These are phyloP conservation scores for Ciconia boyciana DNA, from an alignment of 2,113 vertebrate species.

Conservation along the genomic window DNA sequence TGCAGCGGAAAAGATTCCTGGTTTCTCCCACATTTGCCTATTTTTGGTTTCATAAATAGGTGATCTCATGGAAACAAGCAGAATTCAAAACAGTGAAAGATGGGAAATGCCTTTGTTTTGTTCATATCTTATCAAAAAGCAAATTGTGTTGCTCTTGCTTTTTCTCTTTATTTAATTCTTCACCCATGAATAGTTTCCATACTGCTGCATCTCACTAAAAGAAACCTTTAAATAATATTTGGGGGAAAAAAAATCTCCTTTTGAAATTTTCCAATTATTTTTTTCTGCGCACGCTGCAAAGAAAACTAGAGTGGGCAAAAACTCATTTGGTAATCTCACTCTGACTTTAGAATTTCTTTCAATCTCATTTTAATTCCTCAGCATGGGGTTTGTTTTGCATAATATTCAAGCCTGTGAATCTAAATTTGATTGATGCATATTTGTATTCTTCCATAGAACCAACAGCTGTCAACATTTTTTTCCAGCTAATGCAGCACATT, in stretches of 20 bases:
- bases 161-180: neutral
- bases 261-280: neutral
- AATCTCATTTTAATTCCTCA: neutral
- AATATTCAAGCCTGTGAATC: neutral
- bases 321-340: neutral
- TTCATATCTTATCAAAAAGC: neutral
- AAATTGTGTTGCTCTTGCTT: neutral
- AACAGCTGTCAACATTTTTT: slow-evolving; percentile 5
- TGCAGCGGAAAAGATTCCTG: neutral
- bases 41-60: neutral
- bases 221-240: neutral
- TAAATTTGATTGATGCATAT: neutral
- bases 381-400: neutral
- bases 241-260: neutral
- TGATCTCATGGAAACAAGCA: neutral
- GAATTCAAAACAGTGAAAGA: neutral
- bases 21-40: neutral
- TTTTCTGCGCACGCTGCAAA: neutral
- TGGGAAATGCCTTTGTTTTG: neutral
- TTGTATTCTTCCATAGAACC: neutral
- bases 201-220: neutral
- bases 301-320: neutral
- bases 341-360: neutral
- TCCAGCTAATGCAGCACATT: neutral
- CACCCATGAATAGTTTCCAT: neutral